A percentile compares a stretch with the other conserved stretches of the same genome.
These are phyloP conservation scores for Amphimallon solstitiale DNA, from an alignment of 2,888 invertebrate genomes.

Conservation along the genomic window DNA sequence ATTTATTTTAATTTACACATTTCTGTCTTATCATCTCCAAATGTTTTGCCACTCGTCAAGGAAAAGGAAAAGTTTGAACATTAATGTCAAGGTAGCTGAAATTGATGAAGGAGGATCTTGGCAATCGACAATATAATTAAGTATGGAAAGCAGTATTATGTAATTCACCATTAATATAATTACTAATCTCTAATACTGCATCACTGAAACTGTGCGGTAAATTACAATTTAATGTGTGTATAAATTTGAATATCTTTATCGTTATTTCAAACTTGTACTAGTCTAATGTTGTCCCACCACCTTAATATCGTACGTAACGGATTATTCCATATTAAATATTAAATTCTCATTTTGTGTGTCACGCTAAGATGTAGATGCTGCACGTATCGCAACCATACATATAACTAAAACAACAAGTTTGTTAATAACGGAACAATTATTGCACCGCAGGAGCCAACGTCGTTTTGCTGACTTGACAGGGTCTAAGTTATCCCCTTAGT, in stretches of 20 bases:
- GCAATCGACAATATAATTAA: too few relatives aligned
- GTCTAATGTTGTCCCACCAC: neutral
- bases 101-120: too few relatives aligned
- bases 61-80: too few relatives aligned
- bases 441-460: conserved; percentile 19
- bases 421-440: conserved; percentile 28
- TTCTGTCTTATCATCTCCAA: too few relatives aligned
- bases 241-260: neutral
- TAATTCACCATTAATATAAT: too few relatives aligned
- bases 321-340: conserved; percentile 24
- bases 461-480: conserved; percentile 27
- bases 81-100: too few relatives aligned
- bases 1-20: too few relatives aligned
- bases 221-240: too few relatives aligned
- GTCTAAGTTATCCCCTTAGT: neutral
- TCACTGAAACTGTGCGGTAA: too few relatives aligned
- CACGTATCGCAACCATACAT: neutral
- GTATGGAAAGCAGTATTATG: too few relatives aligned
- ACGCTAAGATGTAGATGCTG: conserved; percentile 7
- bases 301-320: conserved; percentile 8
- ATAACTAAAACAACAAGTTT: conserved; percentile 28
- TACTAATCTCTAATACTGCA: too few relatives aligned
- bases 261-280: neutral
- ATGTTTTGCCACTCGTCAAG: too few relatives aligned
- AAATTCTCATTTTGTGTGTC: conserved; percentile 20